These are phyloP conservation scores for Nerophis ophidion DNA, from an alignment of 2,113 vertebrate species.

Conservation along the genomic window DNA sequence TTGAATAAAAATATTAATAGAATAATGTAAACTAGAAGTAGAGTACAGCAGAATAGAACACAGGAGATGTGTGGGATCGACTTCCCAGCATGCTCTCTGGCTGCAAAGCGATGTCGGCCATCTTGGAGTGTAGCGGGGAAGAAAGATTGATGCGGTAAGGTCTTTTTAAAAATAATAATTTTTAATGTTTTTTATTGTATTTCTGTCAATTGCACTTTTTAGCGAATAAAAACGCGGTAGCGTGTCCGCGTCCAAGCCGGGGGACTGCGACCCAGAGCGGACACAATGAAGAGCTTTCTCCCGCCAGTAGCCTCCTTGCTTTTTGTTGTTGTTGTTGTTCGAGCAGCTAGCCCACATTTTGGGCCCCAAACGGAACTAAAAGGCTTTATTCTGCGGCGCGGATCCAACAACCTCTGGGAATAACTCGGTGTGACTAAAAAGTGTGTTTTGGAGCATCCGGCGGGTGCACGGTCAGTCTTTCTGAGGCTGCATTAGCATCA, in stretches of 20 bases:
- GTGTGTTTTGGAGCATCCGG: too few species aligned
- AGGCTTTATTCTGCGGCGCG: background rate
- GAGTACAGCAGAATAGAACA: background rate
- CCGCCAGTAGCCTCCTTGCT: background rate
- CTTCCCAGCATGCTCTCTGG: conserved; percentile 54
- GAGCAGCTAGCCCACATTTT: background rate
- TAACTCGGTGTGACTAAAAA: too few species aligned
- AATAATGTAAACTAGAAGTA: background rate
- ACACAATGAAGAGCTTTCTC: background rate
- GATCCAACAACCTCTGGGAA: too few species aligned
- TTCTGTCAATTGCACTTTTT: background rate
- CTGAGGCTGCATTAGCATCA: background rate
- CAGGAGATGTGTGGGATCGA: conserved; percentile 6
- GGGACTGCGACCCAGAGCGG: background rate
- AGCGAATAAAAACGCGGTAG: background rate
- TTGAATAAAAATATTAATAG: background rate
- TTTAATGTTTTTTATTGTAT: background rate
- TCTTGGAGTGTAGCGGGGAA: conserved; percentile 64
- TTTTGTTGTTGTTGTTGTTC: background rate
- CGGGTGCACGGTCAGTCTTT: background rate
- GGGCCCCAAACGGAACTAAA: background rate
- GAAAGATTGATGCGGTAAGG: conserved; percentile 67
- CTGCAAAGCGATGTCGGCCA: conserved; percentile 53
- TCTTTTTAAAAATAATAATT: conserved; percentile 26
- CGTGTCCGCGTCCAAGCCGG: background rate